Evolutionary conservation across 2,113 vertebrate species (phyloP).

Genomic region (Equus quagga): DNA sequence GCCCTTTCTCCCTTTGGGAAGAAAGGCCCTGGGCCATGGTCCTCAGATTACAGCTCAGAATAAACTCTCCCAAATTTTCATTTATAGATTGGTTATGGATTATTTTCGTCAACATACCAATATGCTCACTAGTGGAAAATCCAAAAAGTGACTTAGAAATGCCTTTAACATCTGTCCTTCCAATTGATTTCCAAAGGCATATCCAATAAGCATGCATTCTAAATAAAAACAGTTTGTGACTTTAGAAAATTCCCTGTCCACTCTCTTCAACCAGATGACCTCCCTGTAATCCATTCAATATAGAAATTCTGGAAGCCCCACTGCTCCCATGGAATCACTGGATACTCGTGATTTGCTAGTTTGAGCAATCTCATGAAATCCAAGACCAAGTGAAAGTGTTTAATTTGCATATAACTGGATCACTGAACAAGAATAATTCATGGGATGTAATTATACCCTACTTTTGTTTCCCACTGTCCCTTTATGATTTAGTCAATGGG

Average conservation of each 20-base stretch:
- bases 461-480: constrained; percentile 1
- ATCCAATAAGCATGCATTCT: background rate
- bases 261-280: background rate
- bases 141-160: background rate
- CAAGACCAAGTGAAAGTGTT: background rate
- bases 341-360: background rate
- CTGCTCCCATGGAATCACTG: background rate
- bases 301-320: background rate
- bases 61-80: no score
- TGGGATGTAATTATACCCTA: background rate
- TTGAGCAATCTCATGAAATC: constrained; percentile 7
- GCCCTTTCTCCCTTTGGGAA: no score
- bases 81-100: no score
- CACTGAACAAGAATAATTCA: constrained; percentile 51
- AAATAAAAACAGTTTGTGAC: background rate
- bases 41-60: no score
- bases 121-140: background rate
- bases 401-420: background rate
- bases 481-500: background rate
- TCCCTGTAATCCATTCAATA: background rate
- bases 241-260: background rate
- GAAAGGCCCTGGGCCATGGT: no score
- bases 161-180: background rate
- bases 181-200: background rate
- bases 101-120: no score